A percentile compares a stretch with the other conserved stretches of the same genome.
These are phyloP conservation scores for Ciona savignyi DNA, from an alignment of 23 tunicate species.

Conservation along the genomic window DNA sequence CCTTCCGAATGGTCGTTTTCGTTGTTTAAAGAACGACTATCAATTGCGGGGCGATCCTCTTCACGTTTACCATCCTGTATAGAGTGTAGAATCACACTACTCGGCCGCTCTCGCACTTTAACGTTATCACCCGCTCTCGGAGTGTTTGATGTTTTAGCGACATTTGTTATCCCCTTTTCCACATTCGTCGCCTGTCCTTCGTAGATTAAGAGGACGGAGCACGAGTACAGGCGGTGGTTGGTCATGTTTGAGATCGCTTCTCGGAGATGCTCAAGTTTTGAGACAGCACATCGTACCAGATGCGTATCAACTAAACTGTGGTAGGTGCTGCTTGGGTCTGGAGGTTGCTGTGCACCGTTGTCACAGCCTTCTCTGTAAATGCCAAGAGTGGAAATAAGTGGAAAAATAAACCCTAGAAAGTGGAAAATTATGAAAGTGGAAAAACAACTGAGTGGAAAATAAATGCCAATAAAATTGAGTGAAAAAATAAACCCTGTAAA, in stretches of 20 bases:
- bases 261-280: slow-evolving; percentile 12
- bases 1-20: neutral
- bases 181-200: slow-evolving; percentile 40
- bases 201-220: slow-evolving; percentile 60
- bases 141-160: neutral
- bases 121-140: neutral
- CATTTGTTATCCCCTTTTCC: neutral
- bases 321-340: neutral
- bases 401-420: too few relatives aligned
- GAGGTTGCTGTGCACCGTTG: neutral
- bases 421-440: too few relatives aligned
- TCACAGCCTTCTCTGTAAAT: too few relatives aligned
- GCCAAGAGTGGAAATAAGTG: too few relatives aligned
- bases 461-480: too few relatives aligned
- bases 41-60: neutral
- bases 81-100: neutral
- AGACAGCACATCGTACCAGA: slow-evolving; percentile 23
- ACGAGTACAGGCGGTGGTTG: slow-evolving; percentile 61
- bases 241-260: slow-evolving; percentile 14
- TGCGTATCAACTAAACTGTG: slow-evolving; percentile 5
- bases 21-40: neutral
- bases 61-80: neutral
- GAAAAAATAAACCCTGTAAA: too few relatives aligned
- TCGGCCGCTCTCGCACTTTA: neutral
- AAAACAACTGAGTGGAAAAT: too few relatives aligned